Evolutionary conservation across 2,888 invertebrate species (phyloP).

Genomic region (Plagodis dolabraria): DNA sequence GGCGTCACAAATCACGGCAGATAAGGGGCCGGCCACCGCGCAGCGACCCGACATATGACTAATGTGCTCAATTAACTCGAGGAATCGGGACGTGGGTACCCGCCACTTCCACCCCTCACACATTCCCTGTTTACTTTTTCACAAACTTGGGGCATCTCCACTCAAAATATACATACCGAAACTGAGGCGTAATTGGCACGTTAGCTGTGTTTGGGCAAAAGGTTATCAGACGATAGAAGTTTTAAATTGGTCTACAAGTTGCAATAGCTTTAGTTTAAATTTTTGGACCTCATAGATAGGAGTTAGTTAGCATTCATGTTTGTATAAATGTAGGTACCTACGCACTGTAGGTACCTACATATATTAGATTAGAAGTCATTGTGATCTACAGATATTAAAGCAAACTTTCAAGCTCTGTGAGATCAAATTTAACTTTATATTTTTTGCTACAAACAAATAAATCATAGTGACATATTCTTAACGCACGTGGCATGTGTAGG

Average conservation of each 20-base stretch:
- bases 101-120: slow-evolving; percentile 31
- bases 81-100: slow-evolving; percentile 48
- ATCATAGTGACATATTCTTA: no score
- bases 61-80: slow-evolving; percentile 76
- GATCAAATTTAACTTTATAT: no score
- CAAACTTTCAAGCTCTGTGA: no score
- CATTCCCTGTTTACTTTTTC: slow-evolving; percentile 68
- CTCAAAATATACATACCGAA: slow-evolving; percentile 54
- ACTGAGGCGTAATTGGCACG: slow-evolving; percentile 26
- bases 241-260: slow-evolving; percentile 26
- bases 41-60: slow-evolving; percentile 68
- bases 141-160: slow-evolving; percentile 56
- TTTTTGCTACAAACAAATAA: no score
- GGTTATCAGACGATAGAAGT: slow-evolving; percentile 20
- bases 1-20: slow-evolving; percentile 73
- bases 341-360: no score
- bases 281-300: slow-evolving; percentile 9
- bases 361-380: no score
- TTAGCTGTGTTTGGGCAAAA: slow-evolving; percentile 18
- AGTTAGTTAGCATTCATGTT: no score
- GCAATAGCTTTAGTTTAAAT: slow-evolving; percentile 14
- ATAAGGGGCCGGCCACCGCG: slow-evolving; percentile 61
- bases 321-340: no score
- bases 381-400: no score
- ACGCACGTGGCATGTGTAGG: no score